These are phyloP conservation scores for Troides aeacus DNA, from an alignment of 2,888 invertebrate species.

Conservation along the genomic window DNA sequence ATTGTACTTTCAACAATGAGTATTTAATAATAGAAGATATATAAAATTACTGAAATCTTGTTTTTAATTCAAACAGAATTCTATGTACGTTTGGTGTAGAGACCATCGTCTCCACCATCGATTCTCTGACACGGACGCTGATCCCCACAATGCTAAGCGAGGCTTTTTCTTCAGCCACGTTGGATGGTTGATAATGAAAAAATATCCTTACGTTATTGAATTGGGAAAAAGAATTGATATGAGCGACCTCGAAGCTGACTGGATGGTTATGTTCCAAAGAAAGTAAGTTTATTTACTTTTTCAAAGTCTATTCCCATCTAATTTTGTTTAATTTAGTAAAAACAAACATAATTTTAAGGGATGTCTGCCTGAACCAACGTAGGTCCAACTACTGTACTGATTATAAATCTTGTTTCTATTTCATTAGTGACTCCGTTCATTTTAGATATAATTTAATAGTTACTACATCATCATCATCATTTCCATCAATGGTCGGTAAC, in stretches of 20 bases:
- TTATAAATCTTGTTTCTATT: too few relatives aligned
- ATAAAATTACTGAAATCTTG: neutral
- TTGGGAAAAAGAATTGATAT: conserved; percentile 85
- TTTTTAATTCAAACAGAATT: conserved; percentile 75
- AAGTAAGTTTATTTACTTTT: conserved; percentile 68
- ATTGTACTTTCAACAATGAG: too few relatives aligned
- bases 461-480: too few relatives aligned
- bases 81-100: conserved; percentile 87
- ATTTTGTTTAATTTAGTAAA: too few relatives aligned
- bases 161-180: conserved; percentile 95
- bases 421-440: too few relatives aligned
- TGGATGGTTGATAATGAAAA: conserved; percentile 90
- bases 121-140: conserved; percentile 84
- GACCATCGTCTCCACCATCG: conserved; percentile 92
- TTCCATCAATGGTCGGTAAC: too few relatives aligned
- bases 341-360: too few relatives aligned
- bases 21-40: neutral
- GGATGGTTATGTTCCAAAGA: conserved; percentile 86
- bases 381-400: too few relatives aligned
- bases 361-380: too few relatives aligned
- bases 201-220: conserved; percentile 87
- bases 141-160: conserved; percentile 88
- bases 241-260: conserved; percentile 87
- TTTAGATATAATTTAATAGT: too few relatives aligned
- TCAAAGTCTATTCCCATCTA: too few relatives aligned